These are phyloP conservation scores for Hoplodrina blanda DNA, from an alignment of 2,888 invertebrate genomes.

Conservation along the genomic window DNA sequence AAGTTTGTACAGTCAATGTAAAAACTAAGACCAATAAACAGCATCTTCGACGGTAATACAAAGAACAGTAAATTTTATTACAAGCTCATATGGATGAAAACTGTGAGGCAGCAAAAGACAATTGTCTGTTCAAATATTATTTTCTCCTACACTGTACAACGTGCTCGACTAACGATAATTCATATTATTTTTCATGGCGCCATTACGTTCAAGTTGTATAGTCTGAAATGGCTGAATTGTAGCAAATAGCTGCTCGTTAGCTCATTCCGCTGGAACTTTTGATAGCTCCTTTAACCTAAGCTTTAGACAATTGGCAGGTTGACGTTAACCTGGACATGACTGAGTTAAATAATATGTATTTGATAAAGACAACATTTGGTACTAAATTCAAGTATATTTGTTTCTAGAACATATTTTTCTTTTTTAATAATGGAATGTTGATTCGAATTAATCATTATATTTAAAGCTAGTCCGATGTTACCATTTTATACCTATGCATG, in stretches of 20 bases:
- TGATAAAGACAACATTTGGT: too few relatives aligned
- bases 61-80: not conserved
- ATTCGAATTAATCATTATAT: too few relatives aligned
- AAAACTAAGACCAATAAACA: too few relatives aligned
- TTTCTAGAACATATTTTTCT: too few relatives aligned
- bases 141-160: conserved; percentile 1
- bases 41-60: too few relatives aligned
- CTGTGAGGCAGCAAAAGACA: not conserved
- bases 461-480: too few relatives aligned
- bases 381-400: too few relatives aligned
- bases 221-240: conserved; percentile 47
- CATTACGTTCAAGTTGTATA: conserved; percentile 47
- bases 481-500: too few relatives aligned
- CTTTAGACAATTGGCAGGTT: conserved; percentile 54
- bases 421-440: too few relatives aligned
- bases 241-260: conserved; percentile 77
- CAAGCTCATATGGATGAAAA: not conserved
- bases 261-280: conserved; percentile 68
- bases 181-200: conserved; percentile 54
- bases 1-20: too few relatives aligned
- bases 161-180: conserved; percentile 17
- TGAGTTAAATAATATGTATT: not conserved
- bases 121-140: conserved; percentile 12
- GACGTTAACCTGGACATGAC: conserved; percentile 41
- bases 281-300: conserved; percentile 61